Conservation (phyloP, 2,797 vertebrate species). For the Eidolon dupreanum region DNA sequence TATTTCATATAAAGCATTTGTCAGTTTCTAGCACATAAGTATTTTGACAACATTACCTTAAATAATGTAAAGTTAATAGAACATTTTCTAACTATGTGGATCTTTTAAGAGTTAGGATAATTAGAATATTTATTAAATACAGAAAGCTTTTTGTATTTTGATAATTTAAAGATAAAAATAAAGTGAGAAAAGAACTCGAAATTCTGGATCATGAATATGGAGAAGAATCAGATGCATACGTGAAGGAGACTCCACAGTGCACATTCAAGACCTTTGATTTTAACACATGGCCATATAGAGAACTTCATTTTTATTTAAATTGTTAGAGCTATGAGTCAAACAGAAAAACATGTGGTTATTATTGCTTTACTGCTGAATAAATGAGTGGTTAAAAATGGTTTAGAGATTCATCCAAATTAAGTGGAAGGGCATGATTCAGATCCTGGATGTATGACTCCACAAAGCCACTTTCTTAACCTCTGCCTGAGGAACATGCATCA, state of each 20-base stretch:
- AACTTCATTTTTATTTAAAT: neutral
- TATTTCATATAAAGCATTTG: neutral
- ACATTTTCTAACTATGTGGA: neutral
- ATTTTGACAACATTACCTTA: neutral
- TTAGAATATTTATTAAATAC: neutral
- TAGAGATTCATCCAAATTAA: neutral
- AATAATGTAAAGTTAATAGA: neutral
- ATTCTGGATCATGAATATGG: neutral
- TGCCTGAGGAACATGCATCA: fast-evolving
- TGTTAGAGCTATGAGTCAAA: neutral
- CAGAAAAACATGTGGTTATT: neutral
- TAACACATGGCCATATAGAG: neutral
- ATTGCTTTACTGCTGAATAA: neutral
- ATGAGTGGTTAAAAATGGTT: neutral
- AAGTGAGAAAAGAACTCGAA: neutral
- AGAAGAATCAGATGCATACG: neutral
- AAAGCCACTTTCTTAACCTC: neutral
- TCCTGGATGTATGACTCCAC: neutral
- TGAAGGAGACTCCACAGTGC: neutral
- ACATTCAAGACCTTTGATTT: neutral
- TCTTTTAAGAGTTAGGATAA: neutral
- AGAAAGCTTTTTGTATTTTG: neutral
- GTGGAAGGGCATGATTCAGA: neutral
- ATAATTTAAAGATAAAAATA: constrained; percentile 17
- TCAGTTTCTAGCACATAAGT: neutral